phyloP scores from a whole-genome alignment of 2,113 vertebrate genomes.

The Todiramphus chloris region DNA sequence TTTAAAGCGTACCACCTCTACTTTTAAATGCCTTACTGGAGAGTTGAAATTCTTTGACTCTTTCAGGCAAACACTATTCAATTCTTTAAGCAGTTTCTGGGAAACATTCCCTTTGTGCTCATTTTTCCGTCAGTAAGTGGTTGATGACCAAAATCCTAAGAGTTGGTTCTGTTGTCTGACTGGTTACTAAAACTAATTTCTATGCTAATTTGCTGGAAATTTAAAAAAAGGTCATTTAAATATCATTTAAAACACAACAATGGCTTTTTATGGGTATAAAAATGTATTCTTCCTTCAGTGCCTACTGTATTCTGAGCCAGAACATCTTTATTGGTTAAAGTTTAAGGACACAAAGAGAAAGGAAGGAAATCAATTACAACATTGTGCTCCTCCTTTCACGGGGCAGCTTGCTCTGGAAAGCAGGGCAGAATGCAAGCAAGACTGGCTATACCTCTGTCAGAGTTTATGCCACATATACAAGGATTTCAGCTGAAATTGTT shows the following conservation, averaged over 20 bases:
- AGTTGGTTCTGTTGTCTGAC: not conserved
- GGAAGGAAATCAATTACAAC: accelerated
- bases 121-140: not conserved
- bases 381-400: not conserved
- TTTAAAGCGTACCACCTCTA: not conserved
- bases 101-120: not conserved
- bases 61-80: not conserved
- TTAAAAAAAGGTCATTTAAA: not conserved
- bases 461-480: not conserved
- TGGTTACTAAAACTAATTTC: not conserved
- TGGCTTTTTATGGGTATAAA: not conserved
- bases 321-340: not conserved
- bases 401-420: not conserved
- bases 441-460: not conserved
- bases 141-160: not conserved
- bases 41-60: not conserved
- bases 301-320: not conserved
- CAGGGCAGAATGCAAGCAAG: not conserved
- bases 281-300: not conserved
- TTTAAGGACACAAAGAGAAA: not conserved
- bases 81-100: not conserved
- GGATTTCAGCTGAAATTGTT: not conserved
- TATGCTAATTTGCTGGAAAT: not conserved
- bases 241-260: not conserved
- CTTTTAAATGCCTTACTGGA: not conserved